Evolutionary conservation across 2,113 vertebrate species (phyloP).

Genomic region (Ophthalmotilapia sp.): DNA sequence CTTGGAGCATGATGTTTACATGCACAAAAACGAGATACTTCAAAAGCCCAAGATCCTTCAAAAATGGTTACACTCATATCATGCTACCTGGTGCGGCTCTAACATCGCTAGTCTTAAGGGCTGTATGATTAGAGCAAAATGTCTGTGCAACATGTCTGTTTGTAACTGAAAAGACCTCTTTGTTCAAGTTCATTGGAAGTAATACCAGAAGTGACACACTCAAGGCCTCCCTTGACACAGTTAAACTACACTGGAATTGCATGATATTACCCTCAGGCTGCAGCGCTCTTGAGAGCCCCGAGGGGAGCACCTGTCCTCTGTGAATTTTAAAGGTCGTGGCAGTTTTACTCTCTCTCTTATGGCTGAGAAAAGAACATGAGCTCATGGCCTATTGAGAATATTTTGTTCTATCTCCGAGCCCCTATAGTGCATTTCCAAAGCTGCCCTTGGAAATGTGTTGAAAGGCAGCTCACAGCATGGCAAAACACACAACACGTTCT

Average conservation of each 20-base stretch:
- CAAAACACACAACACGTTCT: conserved; percentile 57
- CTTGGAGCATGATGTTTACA: not conserved
- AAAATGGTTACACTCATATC: not conserved
- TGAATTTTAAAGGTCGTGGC: conserved; percentile 65
- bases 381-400: conserved; percentile 59
- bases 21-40: not conserved
- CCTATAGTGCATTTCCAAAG: conserved; percentile 47
- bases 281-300: conserved; percentile 4
- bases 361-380: conserved; percentile 51
- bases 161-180: conserved; percentile 1
- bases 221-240: conserved; percentile 21
- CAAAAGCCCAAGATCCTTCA: not conserved
- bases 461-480: conserved; percentile 54
- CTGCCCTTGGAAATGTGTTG: conserved; percentile 55
- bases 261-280: conserved; percentile 30
- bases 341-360: conserved; percentile 18
- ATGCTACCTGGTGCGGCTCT: not conserved
- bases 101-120: not conserved
- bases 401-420: conserved; percentile 52
- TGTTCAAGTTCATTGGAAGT: not conserved
- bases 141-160: not conserved
- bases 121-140: not conserved
- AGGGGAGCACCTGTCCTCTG: conserved; percentile 45
- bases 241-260: conserved; percentile 45
- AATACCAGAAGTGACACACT: conserved; percentile 1